Base-by-base conservation (phyloP, 2,888 invertebrate species). In the Acanthoscelides obtectus region DNA sequence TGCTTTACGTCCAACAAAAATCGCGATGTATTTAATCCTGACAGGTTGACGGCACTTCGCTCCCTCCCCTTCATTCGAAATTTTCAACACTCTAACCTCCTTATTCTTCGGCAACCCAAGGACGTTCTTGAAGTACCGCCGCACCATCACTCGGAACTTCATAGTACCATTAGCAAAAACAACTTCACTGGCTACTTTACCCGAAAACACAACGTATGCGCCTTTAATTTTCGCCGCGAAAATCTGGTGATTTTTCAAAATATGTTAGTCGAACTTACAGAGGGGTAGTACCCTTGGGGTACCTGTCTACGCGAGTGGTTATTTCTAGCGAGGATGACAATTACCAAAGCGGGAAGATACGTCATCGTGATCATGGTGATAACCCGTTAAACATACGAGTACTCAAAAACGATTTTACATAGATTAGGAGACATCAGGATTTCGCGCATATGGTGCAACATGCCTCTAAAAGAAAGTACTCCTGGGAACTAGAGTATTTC, bases 201-300 rank as follows among this genome's bases (percentile, higher is more conserved):
- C 85, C 69, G 85, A 84, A 75, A 85, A 85, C 68, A 85, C 83
- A 70, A 81, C 82, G 73, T 83, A 80, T 0, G 85, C 77, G 22
- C 76, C 75, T 19, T 75, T 75, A 27, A 85, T 82, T 74, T 78
- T 79, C 68, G 79, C 78, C 22, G 74, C 73, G 63, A 85, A 80
- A 68, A 78, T 78, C 63, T 80, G 79, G 72, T 84, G 81, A 75
- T 80, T 80, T 74, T 79, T 81, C 67, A 84, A 81, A 68, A 83
- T 77, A 64, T 81, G 80, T 71, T 84, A 83, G 76, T 85, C 84
- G 76, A 78, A 84, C 75, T 81, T 83, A 78, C 85, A 85, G 72
- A 82, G 81, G 68, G 85, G 85, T 68, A 83, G n/a, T n/a, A n/a
- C n/a, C n/a, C n/a, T n/a, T n/a, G n/a, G n/a, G n/a, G n/a, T n/a